Conservation (phyloP, 2,888 invertebrate species). For the Heteromurus nitidus region DNA sequence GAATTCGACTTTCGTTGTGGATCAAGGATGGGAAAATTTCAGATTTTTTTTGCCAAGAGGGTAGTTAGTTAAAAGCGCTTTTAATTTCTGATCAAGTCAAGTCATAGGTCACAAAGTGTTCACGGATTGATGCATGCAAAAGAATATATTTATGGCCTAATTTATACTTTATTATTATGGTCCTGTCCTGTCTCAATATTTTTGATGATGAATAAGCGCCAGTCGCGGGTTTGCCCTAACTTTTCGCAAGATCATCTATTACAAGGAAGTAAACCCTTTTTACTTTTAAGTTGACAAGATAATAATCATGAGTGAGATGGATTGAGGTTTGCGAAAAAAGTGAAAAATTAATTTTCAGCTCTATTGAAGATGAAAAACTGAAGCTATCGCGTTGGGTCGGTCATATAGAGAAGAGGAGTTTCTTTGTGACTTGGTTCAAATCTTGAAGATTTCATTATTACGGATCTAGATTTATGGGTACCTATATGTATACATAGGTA, state of each 20-base stretch:
- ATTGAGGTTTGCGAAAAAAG: constrained; percentile 27
- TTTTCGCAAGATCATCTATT: constrained; percentile 38
- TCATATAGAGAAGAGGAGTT: too few species aligned
- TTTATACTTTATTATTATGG: too few species aligned
- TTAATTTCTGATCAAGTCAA: neutral
- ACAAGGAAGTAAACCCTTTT: constrained; percentile 33
- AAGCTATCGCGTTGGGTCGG: too few species aligned
- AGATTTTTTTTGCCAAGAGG: neutral
- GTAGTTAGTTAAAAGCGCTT: neutral
- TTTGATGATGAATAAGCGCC: too few species aligned
- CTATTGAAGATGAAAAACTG: constrained; percentile 3
- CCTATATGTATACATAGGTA: too few species aligned
- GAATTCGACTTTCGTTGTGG: neutral
- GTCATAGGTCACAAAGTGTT: constrained; percentile 12
- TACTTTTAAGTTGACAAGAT: constrained; percentile 55
- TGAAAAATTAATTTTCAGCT: constrained; percentile 57
- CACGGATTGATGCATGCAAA: neutral
- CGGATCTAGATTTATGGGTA: too few species aligned
- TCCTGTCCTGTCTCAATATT: too few species aligned
- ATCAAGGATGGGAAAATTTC: neutral
- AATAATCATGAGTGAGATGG: constrained; percentile 38
- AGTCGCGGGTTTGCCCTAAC: neutral
- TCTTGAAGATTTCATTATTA: too few species aligned
- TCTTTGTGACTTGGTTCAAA: too few species aligned
- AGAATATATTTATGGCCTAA: too few species aligned